Conservation (phyloP, 2,113 vertebrate genomes). For the Caranx melampygus region DNA sequence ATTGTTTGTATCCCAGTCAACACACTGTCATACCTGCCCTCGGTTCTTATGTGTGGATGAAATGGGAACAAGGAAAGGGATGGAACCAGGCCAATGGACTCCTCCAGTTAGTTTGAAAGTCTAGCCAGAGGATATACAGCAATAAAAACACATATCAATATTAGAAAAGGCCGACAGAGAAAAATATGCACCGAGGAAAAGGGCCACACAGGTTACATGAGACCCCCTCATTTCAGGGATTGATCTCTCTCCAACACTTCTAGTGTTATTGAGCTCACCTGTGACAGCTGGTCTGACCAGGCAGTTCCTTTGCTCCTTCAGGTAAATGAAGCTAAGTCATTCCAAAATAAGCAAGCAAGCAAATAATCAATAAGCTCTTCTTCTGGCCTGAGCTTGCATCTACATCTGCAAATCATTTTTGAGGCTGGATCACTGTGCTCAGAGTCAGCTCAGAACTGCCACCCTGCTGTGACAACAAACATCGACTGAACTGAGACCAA, state of each 20-base stretch:
- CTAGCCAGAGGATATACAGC: background rate
- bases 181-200: background rate
- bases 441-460: background rate
- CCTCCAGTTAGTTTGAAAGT: background rate
- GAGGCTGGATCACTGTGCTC: background rate
- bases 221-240: background rate
- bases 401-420: background rate
- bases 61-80: conserved; percentile 5
- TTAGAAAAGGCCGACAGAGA: background rate
- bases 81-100: conserved; percentile 10
- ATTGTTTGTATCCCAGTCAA: background rate
- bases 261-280: background rate
- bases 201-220: background rate
- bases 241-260: background rate
- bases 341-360: background rate
- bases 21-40: background rate
- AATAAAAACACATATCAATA: conserved; percentile 4
- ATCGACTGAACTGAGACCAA: conserved; percentile 9
- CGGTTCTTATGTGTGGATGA: background rate
- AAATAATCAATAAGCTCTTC: background rate
- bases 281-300: background rate
- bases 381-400: background rate
- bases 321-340: background rate
- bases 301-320: background rate
- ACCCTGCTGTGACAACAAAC: background rate